These are phyloP conservation scores for Neogobius melanostomus DNA, from an alignment of 2,113 vertebrate species.

Conservation along the genomic window DNA sequence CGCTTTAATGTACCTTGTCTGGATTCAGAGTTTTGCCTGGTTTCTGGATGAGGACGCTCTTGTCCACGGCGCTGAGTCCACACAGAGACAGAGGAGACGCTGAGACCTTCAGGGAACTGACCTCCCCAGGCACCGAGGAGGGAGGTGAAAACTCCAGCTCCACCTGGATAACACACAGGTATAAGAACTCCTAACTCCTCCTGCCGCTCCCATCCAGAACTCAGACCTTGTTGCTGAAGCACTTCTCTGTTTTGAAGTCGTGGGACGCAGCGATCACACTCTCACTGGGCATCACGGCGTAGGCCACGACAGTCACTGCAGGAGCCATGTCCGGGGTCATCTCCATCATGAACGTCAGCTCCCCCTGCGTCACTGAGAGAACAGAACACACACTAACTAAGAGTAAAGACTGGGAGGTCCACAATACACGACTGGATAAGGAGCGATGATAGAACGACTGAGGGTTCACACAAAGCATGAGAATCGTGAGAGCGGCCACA, in stretches of 20 bases:
- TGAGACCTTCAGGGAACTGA: constrained; percentile 57
- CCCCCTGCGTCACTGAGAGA: constrained; percentile 63
- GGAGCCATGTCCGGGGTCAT: constrained; percentile 73
- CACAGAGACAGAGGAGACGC: constrained; percentile 83
- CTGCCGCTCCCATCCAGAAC: background rate
- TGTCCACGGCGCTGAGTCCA: constrained; percentile 80
- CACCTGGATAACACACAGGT: constrained; percentile 45
- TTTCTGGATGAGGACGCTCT: constrained; percentile 80
- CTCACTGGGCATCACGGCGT: constrained; percentile 76
- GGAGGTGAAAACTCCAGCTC: constrained; percentile 71
- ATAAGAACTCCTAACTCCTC: background rate
- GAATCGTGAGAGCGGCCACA: too few species aligned
- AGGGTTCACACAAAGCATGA: too few species aligned
- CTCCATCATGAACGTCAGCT: constrained; percentile 70
- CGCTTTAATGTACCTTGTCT: constrained; percentile 42
- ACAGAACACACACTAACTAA: background rate
- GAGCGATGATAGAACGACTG: too few species aligned
- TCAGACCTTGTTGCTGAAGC: constrained; percentile 84
- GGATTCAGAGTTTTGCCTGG: constrained; percentile 73
- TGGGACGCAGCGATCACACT: constrained; percentile 78
- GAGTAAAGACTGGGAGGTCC: too few species aligned
- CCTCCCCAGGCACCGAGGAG: constrained; percentile 75
- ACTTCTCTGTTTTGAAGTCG: constrained; percentile 74
- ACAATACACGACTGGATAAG: too few species aligned
- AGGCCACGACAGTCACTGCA: constrained; percentile 70